Base-by-base conservation (phyloP, 2,113 vertebrate genomes). In the Ciconia maguari region DNA sequence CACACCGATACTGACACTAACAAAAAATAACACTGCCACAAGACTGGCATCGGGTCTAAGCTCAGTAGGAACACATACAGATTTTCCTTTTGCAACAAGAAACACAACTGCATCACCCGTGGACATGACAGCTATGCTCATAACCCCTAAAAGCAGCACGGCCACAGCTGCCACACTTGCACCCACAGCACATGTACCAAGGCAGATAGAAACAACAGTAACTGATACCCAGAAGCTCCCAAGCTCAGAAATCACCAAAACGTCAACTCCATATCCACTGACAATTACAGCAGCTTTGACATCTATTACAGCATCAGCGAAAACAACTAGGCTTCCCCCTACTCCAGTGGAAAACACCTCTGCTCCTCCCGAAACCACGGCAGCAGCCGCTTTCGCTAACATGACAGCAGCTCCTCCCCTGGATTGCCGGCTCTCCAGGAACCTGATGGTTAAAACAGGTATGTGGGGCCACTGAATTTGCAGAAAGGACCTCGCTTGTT, bases 381-480 rank as follows among this genome's bases (percentile, higher is more conserved):
- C 78, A 4, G 97, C 96, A 6, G 93, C 96, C 29, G 83, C 98
- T 69, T 81, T 97, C 41, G 98, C 98, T 36, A 97, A 98, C 46
- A 98, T 98, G 91, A 99, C 98, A 34, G 98, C 98, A 93, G 95
- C 96, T 34, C 98, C 98, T 72, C 96, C 96, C 38, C 97, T 99
- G 90, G 99, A 99, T 75, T 99, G 99, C 97, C 99, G 98, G 66
- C 98, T 99, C 94, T 99, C 99, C 66, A 97, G 98, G 82, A 98
- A 98, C 94, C 95, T 99, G 78, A 98, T 99, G 98, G 97, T 99
- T 68, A 99, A 98, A 98, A 99, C 99, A 98, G 99, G 99, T 99
- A 97, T 10, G 97, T 65, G 70, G 29, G 32, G 51, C 26, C 27
- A 1, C 26, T 10, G 51, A 2, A 0, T 6, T 42, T 25, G 32